Conservation (phyloP, 2,797 vertebrate genomes). For the Mormyrops attenuatus region DNA sequence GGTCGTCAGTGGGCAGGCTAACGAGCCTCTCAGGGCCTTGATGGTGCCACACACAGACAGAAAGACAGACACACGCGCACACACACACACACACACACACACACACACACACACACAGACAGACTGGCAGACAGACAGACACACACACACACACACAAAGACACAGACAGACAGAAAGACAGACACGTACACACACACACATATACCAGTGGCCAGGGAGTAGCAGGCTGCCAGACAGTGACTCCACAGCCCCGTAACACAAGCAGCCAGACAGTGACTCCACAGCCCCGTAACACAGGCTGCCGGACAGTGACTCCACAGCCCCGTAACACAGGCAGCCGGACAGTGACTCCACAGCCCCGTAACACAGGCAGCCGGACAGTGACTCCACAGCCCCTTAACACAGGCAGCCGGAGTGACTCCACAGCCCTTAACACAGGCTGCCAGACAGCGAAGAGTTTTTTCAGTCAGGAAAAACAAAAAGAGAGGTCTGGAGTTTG, state of each 20-base stretch:
- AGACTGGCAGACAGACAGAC: neutral
- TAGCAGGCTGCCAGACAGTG: too few relatives aligned
- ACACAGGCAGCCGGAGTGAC: neutral
- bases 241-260: too few relatives aligned
- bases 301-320: neutral
- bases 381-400: neutral
- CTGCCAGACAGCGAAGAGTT: neutral
- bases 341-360: neutral
- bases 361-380: neutral
- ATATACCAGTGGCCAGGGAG: too few relatives aligned
- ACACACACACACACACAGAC: neutral
- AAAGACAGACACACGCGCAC: neutral
- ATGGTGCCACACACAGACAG: neutral
- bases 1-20: constrained; percentile 29
- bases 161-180: neutral
- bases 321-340: neutral
- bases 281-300: neutral
- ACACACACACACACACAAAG: neutral
- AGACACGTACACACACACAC: neutral
- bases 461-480: neutral
- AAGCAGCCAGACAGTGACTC: too few relatives aligned
- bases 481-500: neutral
- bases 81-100: neutral
- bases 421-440: neutral
- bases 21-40: neutral